Conservation (phyloP, 1,140 invertebrate genomes). For the Elymnias hypermnestra region DNA sequence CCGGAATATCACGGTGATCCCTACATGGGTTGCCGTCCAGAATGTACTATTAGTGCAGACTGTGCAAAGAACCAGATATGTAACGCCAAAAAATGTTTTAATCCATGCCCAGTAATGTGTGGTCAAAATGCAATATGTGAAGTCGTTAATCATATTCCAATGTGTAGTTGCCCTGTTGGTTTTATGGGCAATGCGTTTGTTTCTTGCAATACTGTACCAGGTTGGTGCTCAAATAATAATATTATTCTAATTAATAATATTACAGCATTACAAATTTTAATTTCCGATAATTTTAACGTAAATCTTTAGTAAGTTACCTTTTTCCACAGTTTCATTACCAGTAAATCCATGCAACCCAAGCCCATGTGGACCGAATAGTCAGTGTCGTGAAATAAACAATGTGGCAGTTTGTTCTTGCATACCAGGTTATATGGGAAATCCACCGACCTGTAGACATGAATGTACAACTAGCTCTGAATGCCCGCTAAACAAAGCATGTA, state of each 20-base stretch:
- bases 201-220: conserved; percentile 71
- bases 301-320: conserved; percentile 35
- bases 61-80: conserved; percentile 88
- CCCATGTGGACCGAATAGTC: conserved; percentile 83
- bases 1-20: conserved; percentile 83
- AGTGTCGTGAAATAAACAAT: conserved; percentile 79
- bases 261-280: no score
- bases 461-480: conserved; percentile 83
- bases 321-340: conserved; percentile 62
- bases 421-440: conserved; percentile 80
- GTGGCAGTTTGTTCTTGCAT: conserved; percentile 83
- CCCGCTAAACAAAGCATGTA: conserved; percentile 78
- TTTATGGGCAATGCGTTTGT: conserved; percentile 80
- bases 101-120: conserved; percentile 92
- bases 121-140: conserved; percentile 87
- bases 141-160: conserved; percentile 88
- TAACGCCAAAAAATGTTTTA: conserved; percentile 86
- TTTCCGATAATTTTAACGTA: no score
- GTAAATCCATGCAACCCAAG: conserved; percentile 78
- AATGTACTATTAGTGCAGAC: conserved; percentile 87
- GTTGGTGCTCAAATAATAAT: conserved; percentile 18
- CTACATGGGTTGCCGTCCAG: conserved; percentile 84
- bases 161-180: conserved; percentile 80
- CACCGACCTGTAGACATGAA: conserved; percentile 82
- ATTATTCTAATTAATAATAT: no score